Evolutionary conservation across 2,888 invertebrate species (phyloP), one percentile per base, ranked within the genome.

Genomic region (Leptopilina myrica): DNA sequence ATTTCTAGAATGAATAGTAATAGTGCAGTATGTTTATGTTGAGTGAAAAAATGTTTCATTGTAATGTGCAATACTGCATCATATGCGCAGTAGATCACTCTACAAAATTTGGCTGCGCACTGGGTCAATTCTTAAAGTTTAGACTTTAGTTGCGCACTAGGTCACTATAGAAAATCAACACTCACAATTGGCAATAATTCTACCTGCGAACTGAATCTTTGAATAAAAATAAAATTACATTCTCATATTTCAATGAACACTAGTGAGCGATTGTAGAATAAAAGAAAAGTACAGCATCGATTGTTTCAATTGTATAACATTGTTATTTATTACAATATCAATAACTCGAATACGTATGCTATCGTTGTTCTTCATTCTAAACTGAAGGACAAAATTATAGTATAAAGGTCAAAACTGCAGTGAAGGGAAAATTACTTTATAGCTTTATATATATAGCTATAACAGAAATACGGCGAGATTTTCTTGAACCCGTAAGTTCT

Each of bases 241-340:
- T 62, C 15, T 62, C 20, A 20, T 15, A 20, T 62, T 62, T 62
- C 62, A 62, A 62, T 20, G 59, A 59, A 62, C 15, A 62, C 62
- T 15, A 62, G 15, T 62, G 20, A 20, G 62, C 20, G 15, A 62
- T 20, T n/a, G 59, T 9, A 9, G 62, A 20, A 62, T 20, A 62
- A 62, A 62, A 62, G 62, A 62, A 62, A 62, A 62, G 20, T 62
- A 15, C 5, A 59, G 59, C n/a, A n/a, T 59, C 15, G 59, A 59
- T 59, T 59, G 59, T 59, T 59, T 59, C 59, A 62, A 20, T 62
- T 62, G 62, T 62, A 62, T 62, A 62, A 62, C 49, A 49, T 49
- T 49, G 49, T 49, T 49, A 49, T 49, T 49, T 49, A 49, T 49
- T 49, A 49, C 20, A 62, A 62, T 62, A 62, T 62, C 62, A 20